phyloP scores from a whole-genome alignment of 1,140 invertebrate genomes.

The Drosophila kepulauana region DNA sequence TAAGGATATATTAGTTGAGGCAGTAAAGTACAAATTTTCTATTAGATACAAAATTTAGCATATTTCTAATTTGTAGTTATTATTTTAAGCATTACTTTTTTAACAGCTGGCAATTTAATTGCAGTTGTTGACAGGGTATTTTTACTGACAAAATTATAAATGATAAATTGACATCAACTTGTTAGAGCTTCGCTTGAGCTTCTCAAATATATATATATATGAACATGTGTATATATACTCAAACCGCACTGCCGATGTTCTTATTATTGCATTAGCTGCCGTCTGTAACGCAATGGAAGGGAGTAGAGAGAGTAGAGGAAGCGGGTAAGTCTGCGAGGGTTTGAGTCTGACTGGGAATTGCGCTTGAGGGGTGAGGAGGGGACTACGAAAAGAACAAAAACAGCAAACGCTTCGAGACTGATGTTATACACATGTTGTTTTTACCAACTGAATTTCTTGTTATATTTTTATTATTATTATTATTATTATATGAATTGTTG shows the following conservation, averaged over 20 bases:
- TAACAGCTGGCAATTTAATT: background rate
- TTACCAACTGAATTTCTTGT: conserved; percentile 28
- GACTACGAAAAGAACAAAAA: background rate
- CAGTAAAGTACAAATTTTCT: background rate
- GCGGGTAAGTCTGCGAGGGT: too few relatives aligned
- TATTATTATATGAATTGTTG: conserved; percentile 67
- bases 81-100: background rate
- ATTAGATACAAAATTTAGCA: background rate
- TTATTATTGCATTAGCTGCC: conserved; percentile 67
- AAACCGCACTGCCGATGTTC: conserved; percentile 29
- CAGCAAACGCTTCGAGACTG: background rate
- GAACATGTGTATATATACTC: conserved; percentile 41
- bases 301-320: too few relatives aligned
- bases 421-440: conserved; percentile 46
- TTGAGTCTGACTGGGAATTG: too few relatives aligned
- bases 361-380: background rate
- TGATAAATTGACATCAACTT: conserved; percentile 2
- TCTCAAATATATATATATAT: conserved; percentile 1
- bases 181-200: conserved; percentile 21
- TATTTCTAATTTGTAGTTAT: background rate
- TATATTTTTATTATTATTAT: conserved; percentile 49
- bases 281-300: background rate
- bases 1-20: background rate
- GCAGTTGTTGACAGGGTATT: background rate
- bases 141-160: background rate